A percentile compares a stretch with the other conserved stretches of the same genome.
Conservation (phyloP, 2,888 invertebrate species). For the Amblyjoppa fuscipennis region DNA sequence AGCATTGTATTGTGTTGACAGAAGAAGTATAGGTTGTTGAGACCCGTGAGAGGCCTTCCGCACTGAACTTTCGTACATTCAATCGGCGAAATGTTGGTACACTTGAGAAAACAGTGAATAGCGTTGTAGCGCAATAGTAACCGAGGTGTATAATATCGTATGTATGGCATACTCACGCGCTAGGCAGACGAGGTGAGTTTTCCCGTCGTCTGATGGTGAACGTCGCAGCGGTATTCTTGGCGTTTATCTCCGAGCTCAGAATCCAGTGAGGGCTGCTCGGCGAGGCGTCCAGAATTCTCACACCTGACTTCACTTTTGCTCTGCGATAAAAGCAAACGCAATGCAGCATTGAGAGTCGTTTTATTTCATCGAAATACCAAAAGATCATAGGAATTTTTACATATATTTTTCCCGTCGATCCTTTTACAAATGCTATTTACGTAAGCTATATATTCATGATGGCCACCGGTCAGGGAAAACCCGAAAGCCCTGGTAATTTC, state of each 20-base stretch:
- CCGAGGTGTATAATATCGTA: conserved; percentile 28
- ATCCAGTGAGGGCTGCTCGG: conserved; percentile 93
- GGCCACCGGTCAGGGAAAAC: background rate
- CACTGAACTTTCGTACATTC: conserved; percentile 25
- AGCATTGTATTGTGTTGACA: conserved; percentile 26
- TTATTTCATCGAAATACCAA: background rate
- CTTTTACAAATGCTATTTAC: background rate
- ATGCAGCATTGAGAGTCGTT: background rate
- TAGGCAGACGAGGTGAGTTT: conserved; percentile 78
- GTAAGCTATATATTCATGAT: background rate
- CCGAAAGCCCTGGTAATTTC: background rate
- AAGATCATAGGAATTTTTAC: background rate
- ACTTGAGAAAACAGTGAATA: background rate
- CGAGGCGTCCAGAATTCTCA: conserved; percentile 93
- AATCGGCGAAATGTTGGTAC: conserved; percentile 14
- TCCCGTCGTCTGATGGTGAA: conserved; percentile 93
- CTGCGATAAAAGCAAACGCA: conserved; percentile 85
- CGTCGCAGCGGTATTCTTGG: conserved; percentile 94
- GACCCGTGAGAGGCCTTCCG: background rate
- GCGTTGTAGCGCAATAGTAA: conserved; percentile 10
- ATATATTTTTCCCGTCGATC: background rate
- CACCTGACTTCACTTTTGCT: conserved; percentile 95
- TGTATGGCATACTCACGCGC: conserved; percentile 76
- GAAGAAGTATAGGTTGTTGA: background rate
- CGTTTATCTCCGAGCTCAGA: conserved; percentile 94